phyloP scores from a whole-genome alignment of 2,113 vertebrate species.

The Mastomys natalensis region DNA sequence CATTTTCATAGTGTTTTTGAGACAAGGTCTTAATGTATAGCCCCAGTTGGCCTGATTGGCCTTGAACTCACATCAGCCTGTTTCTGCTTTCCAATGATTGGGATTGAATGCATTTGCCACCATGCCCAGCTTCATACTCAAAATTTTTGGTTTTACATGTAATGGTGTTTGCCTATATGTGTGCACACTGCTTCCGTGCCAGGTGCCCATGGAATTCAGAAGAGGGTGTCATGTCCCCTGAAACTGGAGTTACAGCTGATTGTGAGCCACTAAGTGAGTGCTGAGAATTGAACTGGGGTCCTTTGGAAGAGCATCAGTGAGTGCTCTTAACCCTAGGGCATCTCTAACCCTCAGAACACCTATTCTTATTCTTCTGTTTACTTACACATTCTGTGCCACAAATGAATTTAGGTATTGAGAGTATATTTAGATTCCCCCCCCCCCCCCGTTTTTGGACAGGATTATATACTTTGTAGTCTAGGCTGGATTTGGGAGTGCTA shows the following conservation, averaged over 20 bases:
- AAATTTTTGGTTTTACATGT: neutral
- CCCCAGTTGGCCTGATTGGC: neutral
- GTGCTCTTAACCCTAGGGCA: neutral
- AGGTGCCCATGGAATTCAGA: neutral
- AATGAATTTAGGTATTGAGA: conserved; percentile 44
- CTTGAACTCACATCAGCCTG: neutral
- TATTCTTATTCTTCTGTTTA: neutral
- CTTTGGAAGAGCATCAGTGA: neutral
- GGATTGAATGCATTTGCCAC: neutral
- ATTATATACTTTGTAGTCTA: neutral
- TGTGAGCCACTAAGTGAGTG: neutral
- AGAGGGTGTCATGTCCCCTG: neutral
- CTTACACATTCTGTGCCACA: conserved; percentile 50
- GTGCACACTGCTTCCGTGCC: neutral
- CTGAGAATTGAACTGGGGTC: neutral
- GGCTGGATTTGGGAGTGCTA: neutral
- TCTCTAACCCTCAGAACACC: neutral
- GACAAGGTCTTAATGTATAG: neutral
- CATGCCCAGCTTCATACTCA: neutral
- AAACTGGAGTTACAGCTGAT: neutral
- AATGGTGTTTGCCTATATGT: neutral
- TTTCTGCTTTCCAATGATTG: neutral
- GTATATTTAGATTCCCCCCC: neutral
- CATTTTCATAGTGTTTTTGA: neutral
- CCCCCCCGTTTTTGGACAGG: no score